phyloP scores from a whole-genome alignment of 2,113 vertebrate genomes.

The Pao palembangensis region DNA sequence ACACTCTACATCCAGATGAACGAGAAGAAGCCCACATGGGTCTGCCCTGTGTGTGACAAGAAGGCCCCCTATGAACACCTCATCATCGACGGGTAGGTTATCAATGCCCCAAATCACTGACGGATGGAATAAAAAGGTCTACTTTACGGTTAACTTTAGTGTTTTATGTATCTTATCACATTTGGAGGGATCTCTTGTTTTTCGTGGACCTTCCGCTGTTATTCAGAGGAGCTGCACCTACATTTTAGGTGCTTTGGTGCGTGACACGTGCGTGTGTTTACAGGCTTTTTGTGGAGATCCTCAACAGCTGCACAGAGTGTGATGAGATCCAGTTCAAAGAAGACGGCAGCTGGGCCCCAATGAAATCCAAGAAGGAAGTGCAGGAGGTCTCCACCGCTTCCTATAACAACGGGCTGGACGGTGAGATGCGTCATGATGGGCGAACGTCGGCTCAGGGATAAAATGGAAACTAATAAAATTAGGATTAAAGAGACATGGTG shows the following conservation, averaged over 20 bases:
- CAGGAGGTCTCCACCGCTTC: slow-evolving; percentile 88
- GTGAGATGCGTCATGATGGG: slow-evolving; percentile 60
- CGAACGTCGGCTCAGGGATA: background rate
- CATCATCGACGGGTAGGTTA: slow-evolving; percentile 92
- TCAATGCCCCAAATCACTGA: too few species aligned
- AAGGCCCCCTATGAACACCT: slow-evolving; percentile 96
- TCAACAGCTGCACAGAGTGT: slow-evolving; percentile 94
- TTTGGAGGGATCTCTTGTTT: too few species aligned
- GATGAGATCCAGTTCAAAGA: slow-evolving; percentile 99
- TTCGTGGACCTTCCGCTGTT: background rate
- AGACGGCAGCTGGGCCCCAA: slow-evolving; percentile 95
- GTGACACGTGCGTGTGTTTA: slow-evolving; percentile 26
- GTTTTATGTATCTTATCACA: too few species aligned
- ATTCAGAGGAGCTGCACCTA: background rate
- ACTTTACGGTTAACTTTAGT: too few species aligned
- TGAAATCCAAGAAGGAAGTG: slow-evolving; percentile 95
- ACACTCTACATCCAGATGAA: slow-evolving; percentile 99
- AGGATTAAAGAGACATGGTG: slow-evolving; percentile 11
- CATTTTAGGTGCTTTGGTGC: too few species aligned
- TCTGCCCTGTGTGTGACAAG: slow-evolving; percentile 98
- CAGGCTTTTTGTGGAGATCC: slow-evolving; percentile 98
- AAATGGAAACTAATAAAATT: slow-evolving; percentile 11
- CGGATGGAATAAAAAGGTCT: too few species aligned
- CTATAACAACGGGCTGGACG: slow-evolving; percentile 85
- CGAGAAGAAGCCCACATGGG: slow-evolving; percentile 99